Evolutionary conservation across 1,140 invertebrate genomes (phyloP), one percentile per base, ranked within the genome.

Genomic region (Drosophila pseudoananassae): DNA sequence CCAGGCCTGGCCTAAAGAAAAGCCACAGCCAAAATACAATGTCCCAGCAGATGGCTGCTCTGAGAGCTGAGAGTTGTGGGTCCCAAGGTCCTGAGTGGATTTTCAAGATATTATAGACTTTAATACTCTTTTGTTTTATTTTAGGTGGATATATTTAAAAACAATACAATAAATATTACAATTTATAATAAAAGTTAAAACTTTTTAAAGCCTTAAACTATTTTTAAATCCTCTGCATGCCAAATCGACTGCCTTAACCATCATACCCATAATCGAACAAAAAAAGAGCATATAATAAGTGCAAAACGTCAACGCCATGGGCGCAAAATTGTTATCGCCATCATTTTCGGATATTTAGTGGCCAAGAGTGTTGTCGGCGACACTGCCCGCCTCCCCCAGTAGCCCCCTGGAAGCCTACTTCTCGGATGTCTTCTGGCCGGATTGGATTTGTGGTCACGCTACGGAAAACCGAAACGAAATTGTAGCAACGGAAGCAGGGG

Each of bases 271-370:
- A 14, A 20, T 15, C n/a, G 8, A 36, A 10, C 5, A 1, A 6
- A 43, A 15, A 40, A 47, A 81, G 51, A 29, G 17, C 52, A 69
- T 47, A 69, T 85, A 84, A 84, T 85, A 84, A 81, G 76, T 80
- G 77, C 81, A 85, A 81, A 85, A 80, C 81, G 81, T 84, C 81
- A 84, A 84, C 81, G 77, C 82, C 81, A 84, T 85, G 81, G 80
- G 80, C 76, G 80, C 80, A 84, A 84, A 81, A 76, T 82, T 88
- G 82, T 87, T 88, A 88, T 78, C 75, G 82, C 82, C 82, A 87
- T 88, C 78, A 81, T 77, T 76, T 84, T 71, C 59, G 52, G 71
- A 65, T 74, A 75, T 75, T 75, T 74, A 75, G 70, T 74, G 71
- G 70, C 68, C 40, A 49, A 53, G 60, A 74, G 71, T 64, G 70